These are phyloP conservation scores for Pangasianodon hypophthalmus DNA, from an alignment of 2,113 vertebrate genomes.

Conservation along the genomic window DNA sequence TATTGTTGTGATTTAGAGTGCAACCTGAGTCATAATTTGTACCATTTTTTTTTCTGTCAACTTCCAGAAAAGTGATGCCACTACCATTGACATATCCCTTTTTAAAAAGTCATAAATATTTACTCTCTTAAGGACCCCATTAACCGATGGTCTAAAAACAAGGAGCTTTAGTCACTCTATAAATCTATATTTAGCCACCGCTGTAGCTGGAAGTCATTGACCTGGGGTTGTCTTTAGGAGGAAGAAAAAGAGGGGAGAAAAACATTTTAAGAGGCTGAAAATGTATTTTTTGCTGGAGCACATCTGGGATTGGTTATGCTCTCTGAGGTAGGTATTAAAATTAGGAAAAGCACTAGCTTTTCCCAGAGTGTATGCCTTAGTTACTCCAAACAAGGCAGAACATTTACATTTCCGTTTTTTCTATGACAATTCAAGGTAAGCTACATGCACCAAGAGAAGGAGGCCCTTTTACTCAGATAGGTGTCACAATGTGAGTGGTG, in stretches of 20 bases:
- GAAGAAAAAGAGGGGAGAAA: constrained; percentile 36
- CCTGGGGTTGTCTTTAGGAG: constrained; percentile 53
- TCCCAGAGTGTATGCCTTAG: constrained; percentile 59
- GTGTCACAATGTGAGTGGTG: background rate
- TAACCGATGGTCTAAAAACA: constrained; percentile 57
- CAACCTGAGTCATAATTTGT: constrained; percentile 46
- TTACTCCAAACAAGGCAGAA: constrained; percentile 64
- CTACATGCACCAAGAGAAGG: constrained; percentile 19
- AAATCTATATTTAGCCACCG: constrained; percentile 55
- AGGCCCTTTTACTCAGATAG: constrained; percentile 38
- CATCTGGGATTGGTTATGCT: constrained; percentile 67
- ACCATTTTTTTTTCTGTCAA: constrained; percentile 14
- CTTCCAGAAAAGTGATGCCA: constrained; percentile 33
- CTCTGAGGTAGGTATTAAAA: constrained; percentile 66
- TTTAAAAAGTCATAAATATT: constrained; percentile 55
- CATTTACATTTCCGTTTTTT: constrained; percentile 60
- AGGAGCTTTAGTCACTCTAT: constrained; percentile 54
- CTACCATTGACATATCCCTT: constrained; percentile 39
- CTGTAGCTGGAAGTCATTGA: constrained; percentile 56
- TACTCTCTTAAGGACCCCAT: constrained; percentile 42
- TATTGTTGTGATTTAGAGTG: constrained; percentile 54
- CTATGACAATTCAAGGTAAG: constrained; percentile 35
- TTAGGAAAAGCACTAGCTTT: constrained; percentile 61
- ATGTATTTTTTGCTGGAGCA: constrained; percentile 58
- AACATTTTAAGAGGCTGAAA: constrained; percentile 59